Percentiles rank a stretch among this genome's conserved stretches.
Evolutionary conservation across 1,140 invertebrate species (phyloP).

Genomic region (Danaus melanippus): DNA sequence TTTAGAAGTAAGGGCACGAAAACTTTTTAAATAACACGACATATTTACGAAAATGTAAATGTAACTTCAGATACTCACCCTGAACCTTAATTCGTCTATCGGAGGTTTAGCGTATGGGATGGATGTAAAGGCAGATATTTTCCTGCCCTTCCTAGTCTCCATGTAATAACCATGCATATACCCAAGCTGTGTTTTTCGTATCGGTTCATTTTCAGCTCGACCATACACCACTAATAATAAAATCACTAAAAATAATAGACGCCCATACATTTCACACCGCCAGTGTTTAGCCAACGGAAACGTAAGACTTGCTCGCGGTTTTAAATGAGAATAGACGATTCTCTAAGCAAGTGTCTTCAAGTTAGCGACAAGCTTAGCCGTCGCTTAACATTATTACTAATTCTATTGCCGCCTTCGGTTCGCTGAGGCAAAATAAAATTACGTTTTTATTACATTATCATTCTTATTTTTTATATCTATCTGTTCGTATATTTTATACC

Average conservation of each 20-base stretch:
- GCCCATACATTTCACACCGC: conserved; percentile 11
- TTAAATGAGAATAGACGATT: conserved; percentile 23
- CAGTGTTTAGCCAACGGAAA: conserved; percentile 34
- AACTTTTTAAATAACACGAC: no score
- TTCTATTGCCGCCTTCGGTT: not conserved
- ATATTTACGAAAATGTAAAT: not conserved
- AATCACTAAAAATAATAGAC: not conserved
- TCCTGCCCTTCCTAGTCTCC: conserved; percentile 60
- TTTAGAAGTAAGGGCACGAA: not conserved
- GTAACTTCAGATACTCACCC: conserved; percentile 51
- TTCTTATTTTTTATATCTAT: no score
- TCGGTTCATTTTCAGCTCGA: conserved; percentile 8
- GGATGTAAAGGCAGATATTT: conserved; percentile 70
- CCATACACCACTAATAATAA: conserved; percentile 7
- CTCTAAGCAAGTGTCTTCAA: no score
- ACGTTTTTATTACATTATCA: no score
- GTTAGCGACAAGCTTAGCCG: no score
- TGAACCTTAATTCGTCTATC: conserved; percentile 76
- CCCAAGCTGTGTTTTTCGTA: conserved; percentile 41
- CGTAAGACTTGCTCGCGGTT: conserved; percentile 15
- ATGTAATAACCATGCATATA: conserved; percentile 63
- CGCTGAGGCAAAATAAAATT: not conserved
- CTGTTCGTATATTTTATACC: no score
- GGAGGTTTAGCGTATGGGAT: conserved; percentile 79
- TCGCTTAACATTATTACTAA: no score